Base-by-base conservation (phyloP, 1,140 invertebrate genomes). In the Drosophila subobscura region DNA sequence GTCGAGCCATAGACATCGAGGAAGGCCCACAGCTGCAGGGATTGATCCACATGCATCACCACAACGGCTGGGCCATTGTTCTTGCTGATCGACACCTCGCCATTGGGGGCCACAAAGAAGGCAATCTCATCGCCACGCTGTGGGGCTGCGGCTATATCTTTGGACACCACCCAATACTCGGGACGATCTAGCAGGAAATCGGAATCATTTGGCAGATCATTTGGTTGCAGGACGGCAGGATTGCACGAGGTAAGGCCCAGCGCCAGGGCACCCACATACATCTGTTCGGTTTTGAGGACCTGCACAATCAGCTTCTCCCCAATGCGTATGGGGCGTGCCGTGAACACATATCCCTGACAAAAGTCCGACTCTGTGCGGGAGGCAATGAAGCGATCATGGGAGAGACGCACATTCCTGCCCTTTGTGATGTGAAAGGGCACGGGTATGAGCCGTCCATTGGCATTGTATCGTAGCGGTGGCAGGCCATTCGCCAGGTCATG, bases 81-180 rank as follows among this genome's bases (percentile, higher is more conserved):
- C 80, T 96, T 95, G 50, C 95, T 96, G 91, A 99, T 97, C 83
- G 95, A 94, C 1, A 99, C 97, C 93, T 98, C 97, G 6, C 97
- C 97, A 71, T 94, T 95, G 59, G 94, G 92, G 0, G 96, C 96
- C 8, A 99, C 93, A 64, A 94, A 96, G 85, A 99, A 97, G n/a
- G 95, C 95, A 4, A 99, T 94, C 91, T 98, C 97, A 91, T 99
- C 98, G 1, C 97, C 97, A 23, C 95, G 93, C 65, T 96, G 93
- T 0, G 97, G 94, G 40, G 94, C 95, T 27, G 95, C 95, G 0
- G 96, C 97, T 2, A 99, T 97, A 90, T 99, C 97, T 79, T 98
- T 96, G 74, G 96, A 96, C 0, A 99, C 97, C 1, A 99, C 97
- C 98, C 98, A 99, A 91, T 99, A 99, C 85, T 99, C 98, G 0